These are phyloP conservation scores for Schizaphis graminum DNA, from an alignment of 2,888 invertebrate species.

Conservation along the genomic window DNA sequence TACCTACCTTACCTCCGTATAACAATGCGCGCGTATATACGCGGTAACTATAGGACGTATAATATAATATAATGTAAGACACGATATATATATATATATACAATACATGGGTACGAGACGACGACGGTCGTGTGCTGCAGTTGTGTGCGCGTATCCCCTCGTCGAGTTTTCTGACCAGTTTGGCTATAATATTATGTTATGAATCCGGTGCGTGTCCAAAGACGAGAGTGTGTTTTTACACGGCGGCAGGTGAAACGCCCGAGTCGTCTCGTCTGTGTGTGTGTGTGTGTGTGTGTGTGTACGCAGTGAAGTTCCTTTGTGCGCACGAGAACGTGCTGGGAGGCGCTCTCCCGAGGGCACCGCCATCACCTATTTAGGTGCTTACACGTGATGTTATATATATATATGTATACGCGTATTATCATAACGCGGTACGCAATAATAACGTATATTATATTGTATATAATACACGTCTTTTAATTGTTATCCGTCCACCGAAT, in stretches of 20 bases:
- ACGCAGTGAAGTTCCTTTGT: not conserved
- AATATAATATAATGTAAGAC: too few relatives aligned
- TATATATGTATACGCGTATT: not conserved
- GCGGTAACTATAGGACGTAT: too few relatives aligned
- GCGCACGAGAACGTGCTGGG: not conserved
- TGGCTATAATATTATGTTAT: not conserved
- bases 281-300: not conserved
- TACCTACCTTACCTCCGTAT: not conserved
- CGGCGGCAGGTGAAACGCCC: not conserved
- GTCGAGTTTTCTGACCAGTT: constrained; percentile 5
- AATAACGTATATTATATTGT: too few relatives aligned
- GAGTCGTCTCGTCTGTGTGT: not conserved
- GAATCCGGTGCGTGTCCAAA: constrained; percentile 17
- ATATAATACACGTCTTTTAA: not conserved
- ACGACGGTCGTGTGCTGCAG: not conserved
- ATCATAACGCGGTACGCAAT: not conserved
- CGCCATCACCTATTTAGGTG: not conserved
- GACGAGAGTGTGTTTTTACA: not conserved
- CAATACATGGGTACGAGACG: not conserved
- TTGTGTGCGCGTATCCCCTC: not conserved
- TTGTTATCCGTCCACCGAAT: not conserved
- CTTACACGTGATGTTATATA: not conserved
- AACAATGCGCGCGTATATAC: constrained; percentile 6
- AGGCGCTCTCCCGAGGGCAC: constrained; percentile 17
- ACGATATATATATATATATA: not conserved